Base-by-base conservation (phyloP, 2,113 vertebrate genomes). In the Struthidea cinerea region DNA sequence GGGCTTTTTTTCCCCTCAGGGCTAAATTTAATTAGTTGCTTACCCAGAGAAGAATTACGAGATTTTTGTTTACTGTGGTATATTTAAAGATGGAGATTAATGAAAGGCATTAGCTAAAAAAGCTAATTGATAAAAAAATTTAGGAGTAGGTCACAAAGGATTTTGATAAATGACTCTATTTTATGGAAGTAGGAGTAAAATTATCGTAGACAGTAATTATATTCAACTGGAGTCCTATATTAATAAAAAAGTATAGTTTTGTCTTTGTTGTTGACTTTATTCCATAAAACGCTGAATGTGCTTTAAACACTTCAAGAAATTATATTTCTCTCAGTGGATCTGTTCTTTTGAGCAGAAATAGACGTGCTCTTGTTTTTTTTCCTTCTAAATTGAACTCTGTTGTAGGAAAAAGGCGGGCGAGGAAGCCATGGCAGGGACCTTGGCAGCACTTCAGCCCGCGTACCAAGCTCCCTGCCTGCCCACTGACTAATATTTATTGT, bases 61-160 rank as follows among this genome's bases (percentile, higher is more conserved):
- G 46, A 44, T 61, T 73, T 85, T 86, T 92, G 60, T 95, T 94
- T 90, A 80, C 59, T 55, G 0, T 35, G 22, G 17, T 84, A 14
- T 93, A 53, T 91, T 87, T 96, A 77, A 93, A 88, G 71, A 79
- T 55, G 49, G 47, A 92, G 88, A 81, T 89, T 84, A 94, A 90
- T 84, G 82, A 85, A 92, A 84, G 35, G 19, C 76, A 47, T 83
- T 93, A 83, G 52, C 52, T 59, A 22, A 77, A 84, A 77, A 59
- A 88, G 10, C 30, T 84, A 86, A 78, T 22, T 78, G 88, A 71
- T 92, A 71, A 83, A n/a, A 74, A 74, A 64, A 60, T 65, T 74
- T n/a, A 89, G 52, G 76, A 90, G 57, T 35, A 37, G 64, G 60
- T 86, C 79, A 71, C 93, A 70, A 77, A 81, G 71, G 75, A 88